Base-by-base conservation (phyloP, 2,888 invertebrate genomes). In the Elmis aenea region DNA sequence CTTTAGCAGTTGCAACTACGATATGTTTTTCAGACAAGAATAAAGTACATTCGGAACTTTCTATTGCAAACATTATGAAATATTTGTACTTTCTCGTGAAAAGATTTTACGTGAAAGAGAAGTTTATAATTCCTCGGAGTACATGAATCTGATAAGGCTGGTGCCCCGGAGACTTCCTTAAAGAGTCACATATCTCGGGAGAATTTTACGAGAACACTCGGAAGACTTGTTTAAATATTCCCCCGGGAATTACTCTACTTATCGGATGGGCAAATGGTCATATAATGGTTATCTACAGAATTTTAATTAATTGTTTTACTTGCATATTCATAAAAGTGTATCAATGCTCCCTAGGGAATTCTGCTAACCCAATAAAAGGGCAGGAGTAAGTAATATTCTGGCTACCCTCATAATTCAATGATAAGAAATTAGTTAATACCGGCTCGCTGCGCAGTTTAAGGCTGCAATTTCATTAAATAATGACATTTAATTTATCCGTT, bases 161-260 rank as follows among this genome's bases (percentile, higher is more conserved):
- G 51, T 48, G 46, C 59, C 54, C 57, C 30, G 28, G 58, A 56
- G 59, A 54, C 54, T 30, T 45, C 51, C 54, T 51, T 49, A 52
- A 54, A 53, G 55, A 55, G 53, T 53, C 55, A 35, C 44, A 45
- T 45, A 49, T 50, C 62, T 61, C 62, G 38, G 38, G 63, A 62
- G 65, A 58, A 46, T 53, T 53, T 57, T 52, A 31, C 50, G 39
- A 49, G 48, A 54, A 56, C 41, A 61, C 64, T 64, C 66, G 50
- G 52, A 61, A 60, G 66, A 65, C 60, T 62, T 63, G 60, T 63
- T 65, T 59, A 55, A 59, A 61, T 56, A 63, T 61, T 57, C 61
- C 67, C 55, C 52, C 57, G 47, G 66, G 66, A 66, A 67, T 66
- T 64, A 48, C 49, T 38, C 47, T 57, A 45, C 59, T 61, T 64